Evolutionary conservation across 2,888 invertebrate genomes (phyloP).

Genomic region (Drosophila cognata): DNA sequence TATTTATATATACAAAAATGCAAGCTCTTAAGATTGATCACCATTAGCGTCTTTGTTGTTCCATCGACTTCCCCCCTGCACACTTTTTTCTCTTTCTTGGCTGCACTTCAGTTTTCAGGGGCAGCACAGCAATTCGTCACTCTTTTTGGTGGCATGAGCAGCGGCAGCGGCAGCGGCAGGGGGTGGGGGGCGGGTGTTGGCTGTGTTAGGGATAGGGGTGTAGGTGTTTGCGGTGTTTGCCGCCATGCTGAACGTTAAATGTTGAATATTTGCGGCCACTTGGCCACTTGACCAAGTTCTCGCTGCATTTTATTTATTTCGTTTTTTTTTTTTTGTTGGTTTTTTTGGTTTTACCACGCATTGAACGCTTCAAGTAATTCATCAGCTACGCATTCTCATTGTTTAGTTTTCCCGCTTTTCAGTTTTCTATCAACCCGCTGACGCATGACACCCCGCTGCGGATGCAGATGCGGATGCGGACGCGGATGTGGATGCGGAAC

Average conservation of each 20-base stretch:
- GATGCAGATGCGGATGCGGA: slow-evolving; percentile 44
- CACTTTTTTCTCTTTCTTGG: slow-evolving; percentile 24
- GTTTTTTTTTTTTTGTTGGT: neutral
- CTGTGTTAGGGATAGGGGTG: neutral
- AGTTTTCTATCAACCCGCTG: slow-evolving; percentile 48
- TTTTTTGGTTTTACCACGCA: slow-evolving; percentile 9
- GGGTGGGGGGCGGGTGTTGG: neutral
- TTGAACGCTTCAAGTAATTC: slow-evolving; percentile 62
- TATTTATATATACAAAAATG: slow-evolving; percentile 12
- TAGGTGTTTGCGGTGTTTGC: slow-evolving; percentile 7
- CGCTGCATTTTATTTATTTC: neutral
- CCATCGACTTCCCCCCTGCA: slow-evolving; percentile 16
- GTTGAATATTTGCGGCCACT: slow-evolving; percentile 13
- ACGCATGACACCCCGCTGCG: slow-evolving; percentile 66
- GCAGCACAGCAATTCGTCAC: slow-evolving; percentile 71
- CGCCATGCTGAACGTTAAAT: slow-evolving; percentile 9
- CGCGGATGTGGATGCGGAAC: slow-evolving; percentile 51
- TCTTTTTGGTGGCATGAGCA: slow-evolving; percentile 6
- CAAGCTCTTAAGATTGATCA: slow-evolving; percentile 72
- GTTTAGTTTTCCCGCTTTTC: slow-evolving; percentile 43
- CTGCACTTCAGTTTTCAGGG: slow-evolving; percentile 69
- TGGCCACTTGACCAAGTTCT: slow-evolving; percentile 64
- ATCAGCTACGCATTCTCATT: slow-evolving; percentile 75
- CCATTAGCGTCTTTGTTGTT: slow-evolving; percentile 54
- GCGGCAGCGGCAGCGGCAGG: neutral